These are phyloP conservation scores for Ceratothoa steindachneri DNA, from an alignment of 2,888 invertebrate genomes.

Conservation along the genomic window DNA sequence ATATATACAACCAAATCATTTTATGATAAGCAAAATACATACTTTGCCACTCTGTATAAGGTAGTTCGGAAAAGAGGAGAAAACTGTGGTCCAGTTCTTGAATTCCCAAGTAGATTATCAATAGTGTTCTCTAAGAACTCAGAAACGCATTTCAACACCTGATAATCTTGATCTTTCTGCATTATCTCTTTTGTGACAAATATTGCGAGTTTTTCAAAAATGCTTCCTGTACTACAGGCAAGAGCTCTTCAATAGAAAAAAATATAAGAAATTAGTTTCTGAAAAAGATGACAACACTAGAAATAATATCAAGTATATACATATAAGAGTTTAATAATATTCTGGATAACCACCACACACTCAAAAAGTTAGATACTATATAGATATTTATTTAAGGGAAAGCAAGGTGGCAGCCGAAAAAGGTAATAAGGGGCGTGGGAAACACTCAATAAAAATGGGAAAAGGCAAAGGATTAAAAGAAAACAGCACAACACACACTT, in stretches of 20 bases:
- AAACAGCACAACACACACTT: no score
- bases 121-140: constrained; percentile 46
- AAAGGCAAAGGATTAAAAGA: no score
- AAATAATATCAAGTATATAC: background rate
- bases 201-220: constrained; percentile 40
- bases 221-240: constrained; percentile 41
- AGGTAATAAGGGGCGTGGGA: no score
- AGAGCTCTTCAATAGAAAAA: constrained; percentile 28
- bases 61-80: constrained; percentile 36
- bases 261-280: background rate
- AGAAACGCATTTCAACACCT: constrained; percentile 45
- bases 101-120: constrained; percentile 38
- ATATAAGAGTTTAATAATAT: no score
- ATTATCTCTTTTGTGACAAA: constrained; percentile 44
- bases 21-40: background rate
- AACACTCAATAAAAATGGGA: no score
- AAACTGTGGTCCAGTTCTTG: constrained; percentile 27
- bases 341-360: no score
- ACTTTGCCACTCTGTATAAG: constrained; percentile 38
- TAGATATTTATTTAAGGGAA: no score
- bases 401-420: no score
- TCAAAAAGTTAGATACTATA: no score
- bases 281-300: background rate
- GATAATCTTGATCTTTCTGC: constrained; percentile 43
- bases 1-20: no score